Conservation (phyloP, 2,113 vertebrate genomes). For the Chrysemys picta region DNA sequence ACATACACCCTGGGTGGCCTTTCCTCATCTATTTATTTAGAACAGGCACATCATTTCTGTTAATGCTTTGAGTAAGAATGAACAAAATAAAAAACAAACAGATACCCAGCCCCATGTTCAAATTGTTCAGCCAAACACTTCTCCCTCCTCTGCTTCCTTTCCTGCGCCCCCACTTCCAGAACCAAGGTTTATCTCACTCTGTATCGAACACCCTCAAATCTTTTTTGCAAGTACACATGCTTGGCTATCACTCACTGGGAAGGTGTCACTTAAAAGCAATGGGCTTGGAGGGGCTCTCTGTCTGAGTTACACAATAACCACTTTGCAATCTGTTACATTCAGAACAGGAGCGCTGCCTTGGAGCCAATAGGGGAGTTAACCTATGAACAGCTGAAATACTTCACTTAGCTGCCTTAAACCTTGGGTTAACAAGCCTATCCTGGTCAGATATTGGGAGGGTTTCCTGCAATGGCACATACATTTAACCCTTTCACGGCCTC, state of each 20-base stretch:
- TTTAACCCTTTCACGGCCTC: fast-evolving
- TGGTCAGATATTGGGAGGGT: background rate
- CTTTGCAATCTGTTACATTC: background rate
- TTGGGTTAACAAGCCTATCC: background rate
- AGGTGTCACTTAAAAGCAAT: background rate
- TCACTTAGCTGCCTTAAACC: background rate
- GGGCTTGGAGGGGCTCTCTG: background rate
- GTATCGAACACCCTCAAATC: fast-evolving
- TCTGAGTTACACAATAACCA: background rate
- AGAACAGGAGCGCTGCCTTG: background rate
- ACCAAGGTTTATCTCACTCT: fast-evolving
- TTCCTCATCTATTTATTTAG: background rate
- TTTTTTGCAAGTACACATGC: background rate
- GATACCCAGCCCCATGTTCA: background rate
- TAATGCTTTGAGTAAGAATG: background rate
- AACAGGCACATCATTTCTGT: background rate
- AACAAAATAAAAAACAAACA: background rate
- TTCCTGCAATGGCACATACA: background rate
- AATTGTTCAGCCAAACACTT: background rate
- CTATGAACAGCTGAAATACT: background rate
- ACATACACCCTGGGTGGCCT: background rate
- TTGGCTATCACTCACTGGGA: background rate
- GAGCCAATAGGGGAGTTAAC: background rate
- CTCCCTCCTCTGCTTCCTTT: background rate
- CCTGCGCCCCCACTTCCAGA: background rate